Percentiles rank a stretch among this genome's conserved stretches.
Conservation (phyloP, 1,140 invertebrate species). For the Stegodyphus mimosarum region DNA sequence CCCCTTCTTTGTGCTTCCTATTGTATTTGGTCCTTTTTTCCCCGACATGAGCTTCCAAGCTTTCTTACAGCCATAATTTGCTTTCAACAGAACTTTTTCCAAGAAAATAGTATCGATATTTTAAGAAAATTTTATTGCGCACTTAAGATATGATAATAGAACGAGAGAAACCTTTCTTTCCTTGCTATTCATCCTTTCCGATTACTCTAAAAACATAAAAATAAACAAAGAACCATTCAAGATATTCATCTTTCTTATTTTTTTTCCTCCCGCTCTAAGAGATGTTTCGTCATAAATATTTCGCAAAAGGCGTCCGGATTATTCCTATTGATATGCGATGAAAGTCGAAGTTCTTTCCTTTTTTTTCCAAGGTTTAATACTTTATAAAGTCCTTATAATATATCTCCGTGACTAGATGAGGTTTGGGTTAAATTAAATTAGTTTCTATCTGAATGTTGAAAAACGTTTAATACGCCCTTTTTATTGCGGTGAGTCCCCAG, state of each 20-base stretch:
- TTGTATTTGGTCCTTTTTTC: not conserved
- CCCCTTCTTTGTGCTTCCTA: not conserved
- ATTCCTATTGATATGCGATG: too few species aligned
- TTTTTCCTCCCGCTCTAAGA: not conserved
- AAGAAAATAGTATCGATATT: not conserved
- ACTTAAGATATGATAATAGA: not conserved
- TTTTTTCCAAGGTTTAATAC: too few species aligned
- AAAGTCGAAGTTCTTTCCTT: too few species aligned
- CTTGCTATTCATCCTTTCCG: not conserved
- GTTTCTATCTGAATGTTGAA: too few species aligned
- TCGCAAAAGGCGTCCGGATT: too few species aligned
- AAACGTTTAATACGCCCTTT: too few species aligned
- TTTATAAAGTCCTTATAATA: too few species aligned
- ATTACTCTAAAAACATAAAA: not conserved
- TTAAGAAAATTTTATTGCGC: not conserved
- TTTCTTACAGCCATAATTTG: not conserved
- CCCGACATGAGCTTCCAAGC: too few species aligned
- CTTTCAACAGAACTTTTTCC: not conserved
- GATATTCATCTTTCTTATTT: not conserved
- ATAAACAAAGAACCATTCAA: not conserved
- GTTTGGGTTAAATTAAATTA: too few species aligned
- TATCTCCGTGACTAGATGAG: too few species aligned
- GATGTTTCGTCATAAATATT: not conserved
- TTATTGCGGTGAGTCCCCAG: too few species aligned
- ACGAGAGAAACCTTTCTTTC: not conserved